Conservation (phyloP, 2,888 invertebrate genomes). For the Lathronympha strigana region DNA sequence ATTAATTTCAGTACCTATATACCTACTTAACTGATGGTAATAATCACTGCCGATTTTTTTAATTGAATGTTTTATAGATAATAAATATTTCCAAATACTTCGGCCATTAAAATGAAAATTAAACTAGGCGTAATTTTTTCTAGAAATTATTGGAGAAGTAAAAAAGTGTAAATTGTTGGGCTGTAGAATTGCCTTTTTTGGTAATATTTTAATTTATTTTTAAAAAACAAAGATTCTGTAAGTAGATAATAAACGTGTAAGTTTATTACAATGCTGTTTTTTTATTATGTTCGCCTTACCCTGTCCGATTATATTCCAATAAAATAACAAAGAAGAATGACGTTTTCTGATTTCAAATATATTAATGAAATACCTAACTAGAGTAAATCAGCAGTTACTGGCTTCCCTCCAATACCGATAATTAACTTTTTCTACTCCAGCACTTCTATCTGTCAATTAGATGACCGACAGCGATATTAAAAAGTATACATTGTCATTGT, state of each 20-base stretch:
- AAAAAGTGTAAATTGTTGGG: constrained; percentile 57
- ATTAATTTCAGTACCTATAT: constrained; percentile 32
- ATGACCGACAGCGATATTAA: too few species aligned
- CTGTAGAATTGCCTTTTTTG: constrained; percentile 67
- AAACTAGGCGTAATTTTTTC: constrained; percentile 67
- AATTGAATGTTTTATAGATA: constrained; percentile 17
- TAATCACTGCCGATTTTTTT: constrained; percentile 26
- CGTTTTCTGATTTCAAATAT: too few species aligned
- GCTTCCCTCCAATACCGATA: too few species aligned
- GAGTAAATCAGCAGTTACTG: too few species aligned
- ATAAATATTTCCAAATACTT: constrained; percentile 46
- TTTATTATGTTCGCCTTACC: constrained; percentile 49
- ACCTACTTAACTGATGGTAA: constrained; percentile 28
- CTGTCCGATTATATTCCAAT: not conserved
- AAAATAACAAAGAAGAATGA: too few species aligned
- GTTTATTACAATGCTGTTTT: constrained; percentile 66
- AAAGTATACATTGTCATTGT: too few species aligned
- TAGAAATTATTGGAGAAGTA: constrained; percentile 50
- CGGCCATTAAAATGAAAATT: constrained; percentile 57
- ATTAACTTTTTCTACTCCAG: too few species aligned
- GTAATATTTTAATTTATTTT: constrained; percentile 53
- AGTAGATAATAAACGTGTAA: constrained; percentile 78
- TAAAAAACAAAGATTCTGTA: constrained; percentile 67
- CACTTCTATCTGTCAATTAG: too few species aligned
- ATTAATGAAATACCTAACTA: too few species aligned